Evolutionary conservation across 2,797 vertebrate species (phyloP), one percentile per base, ranked within the genome.

Genomic region (Acomys russatus): DNA sequence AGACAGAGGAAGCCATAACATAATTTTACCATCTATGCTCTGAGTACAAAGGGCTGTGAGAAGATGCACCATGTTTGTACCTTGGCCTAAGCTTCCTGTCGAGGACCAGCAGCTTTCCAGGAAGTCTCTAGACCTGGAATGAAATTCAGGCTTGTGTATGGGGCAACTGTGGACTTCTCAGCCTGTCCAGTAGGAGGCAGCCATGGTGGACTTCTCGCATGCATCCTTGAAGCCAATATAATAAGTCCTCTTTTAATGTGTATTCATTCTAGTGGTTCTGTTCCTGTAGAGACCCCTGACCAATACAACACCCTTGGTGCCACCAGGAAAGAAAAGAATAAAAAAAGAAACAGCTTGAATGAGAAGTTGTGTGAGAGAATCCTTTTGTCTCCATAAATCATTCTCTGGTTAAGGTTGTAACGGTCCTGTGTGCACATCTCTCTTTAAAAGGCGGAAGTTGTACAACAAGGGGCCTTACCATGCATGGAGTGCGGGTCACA

Each of bases 1-100:
- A 70, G 88, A 63, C 22, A 73, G 89, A 85, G 38, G 78, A 80
- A 70, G 28, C 94, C 93, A 87, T 90, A 70, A 77, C 33, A 44
- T 44, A 59, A 22, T 74, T 87, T 86, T 7, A 38, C 23, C 20
- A 30, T 84, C 64, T 33, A 78, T 56, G 80, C 12, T 92, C 80
- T 78, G 18, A 92, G 86, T 77, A 35, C 82, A 68, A 88, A 11
- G 74, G 61, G 28, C 12, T 51, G 73, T 63, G 70, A 88, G 56
- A 80, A 82, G 38, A 86, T 38, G 17, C n/a, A 7, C 74, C 15
- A 1, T 70, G 25, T 93, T 82, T 78, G 33, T 54, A 2, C 12
- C 23, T 91, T 5, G 2, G 64, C 76, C 59, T 35, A 20, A 59
- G 30, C 22, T 54, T 35, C 61, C 68, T 84, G 84, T 6, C 23